A percentile compares a stretch with the other conserved stretches of the same genome.
These are phyloP conservation scores for Uropetala carovei DNA, from an alignment of 2,888 invertebrate genomes.

Conservation along the genomic window DNA sequence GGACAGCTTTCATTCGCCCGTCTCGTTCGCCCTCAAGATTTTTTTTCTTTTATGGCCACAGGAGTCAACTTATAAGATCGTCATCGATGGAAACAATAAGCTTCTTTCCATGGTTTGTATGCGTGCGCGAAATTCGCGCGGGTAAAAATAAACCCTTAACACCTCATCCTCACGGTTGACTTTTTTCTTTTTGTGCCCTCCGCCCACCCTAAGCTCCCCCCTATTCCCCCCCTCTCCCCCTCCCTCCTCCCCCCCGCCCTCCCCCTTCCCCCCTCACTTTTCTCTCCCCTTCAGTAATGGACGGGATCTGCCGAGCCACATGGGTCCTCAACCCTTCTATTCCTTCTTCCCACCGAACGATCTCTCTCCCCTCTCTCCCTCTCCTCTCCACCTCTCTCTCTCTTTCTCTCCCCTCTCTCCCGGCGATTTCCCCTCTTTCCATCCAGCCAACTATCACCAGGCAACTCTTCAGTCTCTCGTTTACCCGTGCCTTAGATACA, in stretches of 20 bases:
- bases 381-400: no score
- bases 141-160: no score
- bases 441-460: not conserved
- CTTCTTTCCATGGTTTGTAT: no score
- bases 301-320: not conserved
- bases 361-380: not conserved
- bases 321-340: not conserved
- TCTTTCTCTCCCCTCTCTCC: not conserved
- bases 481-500: conserved; percentile 4
- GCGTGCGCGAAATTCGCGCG: no score
- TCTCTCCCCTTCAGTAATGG: not conserved
- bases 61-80: no score
- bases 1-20: no score
- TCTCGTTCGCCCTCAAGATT: no score
- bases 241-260: not conserved
- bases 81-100: no score
- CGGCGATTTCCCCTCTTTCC: not conserved
- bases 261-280: not conserved
- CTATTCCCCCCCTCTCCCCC: not conserved
- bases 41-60: no score
- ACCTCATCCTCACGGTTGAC: no score
- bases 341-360: not conserved
- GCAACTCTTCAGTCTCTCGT: not conserved
- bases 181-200: not conserved
- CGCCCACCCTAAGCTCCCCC: not conserved